Conservation (phyloP, 1,140 invertebrate species). For the Drosophila nebulosa region DNA sequence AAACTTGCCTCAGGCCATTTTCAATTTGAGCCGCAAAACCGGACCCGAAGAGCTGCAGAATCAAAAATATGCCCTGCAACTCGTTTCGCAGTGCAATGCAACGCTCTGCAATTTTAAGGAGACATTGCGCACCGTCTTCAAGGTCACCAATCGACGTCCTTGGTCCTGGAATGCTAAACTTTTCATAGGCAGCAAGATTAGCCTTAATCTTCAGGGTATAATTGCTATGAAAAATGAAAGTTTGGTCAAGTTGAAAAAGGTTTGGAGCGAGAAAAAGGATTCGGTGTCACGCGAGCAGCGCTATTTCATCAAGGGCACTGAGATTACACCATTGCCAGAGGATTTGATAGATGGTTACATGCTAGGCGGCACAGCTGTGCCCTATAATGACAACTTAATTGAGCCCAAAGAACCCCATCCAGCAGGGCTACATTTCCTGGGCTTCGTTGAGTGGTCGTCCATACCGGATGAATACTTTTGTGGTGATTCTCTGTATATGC, state of each 20-base stretch:
- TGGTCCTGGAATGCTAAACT: conserved; percentile 68
- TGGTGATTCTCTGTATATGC: conserved; percentile 63
- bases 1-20: conserved; percentile 48
- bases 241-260: conserved; percentile 61
- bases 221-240: conserved; percentile 72
- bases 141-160: conserved; percentile 50
- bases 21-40: conserved; percentile 39
- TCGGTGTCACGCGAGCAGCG: conserved; percentile 49
- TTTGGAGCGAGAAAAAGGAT: conserved; percentile 55
- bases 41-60: conserved; percentile 44
- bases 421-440: conserved; percentile 65
- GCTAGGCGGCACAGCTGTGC: conserved; percentile 70
- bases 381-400: conserved; percentile 61
- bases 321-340: conserved; percentile 44
- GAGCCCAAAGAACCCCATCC: conserved; percentile 42
- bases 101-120: conserved; percentile 66
- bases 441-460: conserved; percentile 51
- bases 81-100: conserved; percentile 62
- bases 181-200: conserved; percentile 58
- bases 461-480: conserved; percentile 67
- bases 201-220: conserved; percentile 55
- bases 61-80: conserved; percentile 56
- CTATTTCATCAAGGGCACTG: conserved; percentile 56
- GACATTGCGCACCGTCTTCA: conserved; percentile 40
- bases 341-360: conserved; percentile 76